Percentiles rank a stretch among this genome's conserved stretches.
Conservation (phyloP, 1,140 invertebrate species). For the Drosophila miranda region DNA sequence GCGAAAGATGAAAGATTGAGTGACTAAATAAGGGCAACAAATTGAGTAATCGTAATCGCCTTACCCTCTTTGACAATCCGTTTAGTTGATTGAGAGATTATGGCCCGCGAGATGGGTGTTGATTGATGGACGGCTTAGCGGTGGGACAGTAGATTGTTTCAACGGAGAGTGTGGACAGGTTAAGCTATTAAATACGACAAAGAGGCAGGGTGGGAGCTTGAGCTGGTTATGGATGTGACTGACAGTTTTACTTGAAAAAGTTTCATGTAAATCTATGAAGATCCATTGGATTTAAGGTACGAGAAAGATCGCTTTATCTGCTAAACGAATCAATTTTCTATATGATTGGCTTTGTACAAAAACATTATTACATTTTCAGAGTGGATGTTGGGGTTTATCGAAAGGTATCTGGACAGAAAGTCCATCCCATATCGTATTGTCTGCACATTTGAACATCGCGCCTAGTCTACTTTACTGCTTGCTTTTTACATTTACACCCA, state of each 20-base stretch:
- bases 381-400: too few relatives aligned
- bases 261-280: too few relatives aligned
- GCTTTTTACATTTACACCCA: too few relatives aligned
- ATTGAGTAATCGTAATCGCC: slow-evolving; percentile 22
- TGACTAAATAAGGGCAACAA: slow-evolving; percentile 19
- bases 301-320: neutral
- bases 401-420: too few relatives aligned
- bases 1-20: slow-evolving; percentile 61
- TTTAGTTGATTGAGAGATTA: slow-evolving; percentile 46
- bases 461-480: too few relatives aligned
- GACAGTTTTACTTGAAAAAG: too few relatives aligned
- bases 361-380: too few relatives aligned
- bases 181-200: neutral
- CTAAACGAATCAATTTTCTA: neutral
- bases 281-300: neutral
- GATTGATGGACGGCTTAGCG: slow-evolving; percentile 40
- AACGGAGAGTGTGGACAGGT: neutral
- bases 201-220: neutral
- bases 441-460: too few relatives aligned
- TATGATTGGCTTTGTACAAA: too few relatives aligned
- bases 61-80: slow-evolving; percentile 1
- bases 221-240: neutral
- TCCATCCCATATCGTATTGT: too few relatives aligned
- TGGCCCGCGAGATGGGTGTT: slow-evolving; percentile 19
- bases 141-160: neutral